phyloP scores from a whole-genome alignment of 1,140 invertebrate genomes.

The Monomorium pharaonis region DNA sequence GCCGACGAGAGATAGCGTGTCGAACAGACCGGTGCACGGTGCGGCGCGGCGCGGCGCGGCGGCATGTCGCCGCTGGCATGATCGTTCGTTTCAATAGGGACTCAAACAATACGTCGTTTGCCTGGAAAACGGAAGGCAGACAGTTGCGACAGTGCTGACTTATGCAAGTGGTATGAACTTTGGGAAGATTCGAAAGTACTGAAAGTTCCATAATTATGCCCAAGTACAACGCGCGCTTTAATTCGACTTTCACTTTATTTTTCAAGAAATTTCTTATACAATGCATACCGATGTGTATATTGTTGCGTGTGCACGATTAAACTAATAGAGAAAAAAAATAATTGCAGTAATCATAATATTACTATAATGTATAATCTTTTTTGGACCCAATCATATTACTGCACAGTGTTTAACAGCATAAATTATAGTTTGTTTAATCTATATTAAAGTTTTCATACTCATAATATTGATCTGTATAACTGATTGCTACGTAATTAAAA shows the following conservation, averaged over 20 bases:
- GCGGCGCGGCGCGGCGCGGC: too few relatives aligned
- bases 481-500: too few relatives aligned
- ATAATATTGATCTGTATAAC: too few relatives aligned
- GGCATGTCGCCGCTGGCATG: not conserved
- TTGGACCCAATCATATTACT: too few relatives aligned
- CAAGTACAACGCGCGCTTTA: not conserved
- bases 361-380: too few relatives aligned
- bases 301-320: not conserved
- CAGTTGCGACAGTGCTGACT: conserved; percentile 40
- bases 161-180: conserved; percentile 43
- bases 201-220: not conserved
- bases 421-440: too few relatives aligned
- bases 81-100: conserved; percentile 7
- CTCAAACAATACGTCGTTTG: conserved; percentile 33
- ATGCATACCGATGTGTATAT: not conserved
- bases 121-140: conserved; percentile 32
- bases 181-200: conserved; percentile 5
- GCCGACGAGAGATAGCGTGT: not conserved
- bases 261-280: not conserved
- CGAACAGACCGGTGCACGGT: not conserved
- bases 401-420: too few relatives aligned
- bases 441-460: too few relatives aligned
- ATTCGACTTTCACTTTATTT: not conserved
- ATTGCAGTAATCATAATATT: too few relatives aligned
- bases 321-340: too few relatives aligned